phyloP scores from a whole-genome alignment of 37 sponge, comb jelly and placozoan genomes.

The Tethya wilhelma region DNA sequence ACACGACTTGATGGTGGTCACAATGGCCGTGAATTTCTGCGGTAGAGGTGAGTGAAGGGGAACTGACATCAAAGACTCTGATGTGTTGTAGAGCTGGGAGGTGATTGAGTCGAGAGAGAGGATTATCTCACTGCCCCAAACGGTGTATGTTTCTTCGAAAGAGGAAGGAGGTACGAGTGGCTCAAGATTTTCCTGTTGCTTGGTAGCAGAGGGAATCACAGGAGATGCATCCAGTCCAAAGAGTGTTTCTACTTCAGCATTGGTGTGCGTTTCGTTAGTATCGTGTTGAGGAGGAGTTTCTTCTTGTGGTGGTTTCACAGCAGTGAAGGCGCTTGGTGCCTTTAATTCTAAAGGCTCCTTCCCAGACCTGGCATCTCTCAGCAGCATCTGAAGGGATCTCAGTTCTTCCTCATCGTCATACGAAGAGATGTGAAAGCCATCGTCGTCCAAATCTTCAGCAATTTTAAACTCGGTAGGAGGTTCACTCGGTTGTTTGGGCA shows the following conservation, averaged over 20 bases:
- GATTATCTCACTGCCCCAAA: not conserved
- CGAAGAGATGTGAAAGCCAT: constrained; percentile 46
- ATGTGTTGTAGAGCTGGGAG: not conserved
- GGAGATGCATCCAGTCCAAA: no score
- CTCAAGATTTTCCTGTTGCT: not conserved
- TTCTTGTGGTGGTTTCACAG: no score
- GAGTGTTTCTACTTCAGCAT: no score
- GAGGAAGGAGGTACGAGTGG: not conserved
- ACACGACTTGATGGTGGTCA: not conserved
- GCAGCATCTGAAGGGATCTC: not conserved
- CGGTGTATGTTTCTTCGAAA: not conserved
- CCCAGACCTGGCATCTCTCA: not conserved
- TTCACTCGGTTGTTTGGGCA: no score
- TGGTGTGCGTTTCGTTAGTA: no score
- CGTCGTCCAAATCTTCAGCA: constrained; percentile 52
- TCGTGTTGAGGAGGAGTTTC: no score
- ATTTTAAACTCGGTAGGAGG: constrained; percentile 25
- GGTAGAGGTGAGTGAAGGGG: constrained; percentile 15
- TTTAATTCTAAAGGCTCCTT: not conserved
- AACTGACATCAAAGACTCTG: constrained; percentile 6
- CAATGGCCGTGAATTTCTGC: constrained; percentile 17
- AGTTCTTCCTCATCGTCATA: constrained; percentile 8
- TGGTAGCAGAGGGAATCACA: not conserved
- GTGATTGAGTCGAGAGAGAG: constrained; percentile 1
- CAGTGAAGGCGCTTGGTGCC: no score